These are phyloP conservation scores for Eretmocerus hayati DNA, from an alignment of 2,888 invertebrate species.

Conservation along the genomic window DNA sequence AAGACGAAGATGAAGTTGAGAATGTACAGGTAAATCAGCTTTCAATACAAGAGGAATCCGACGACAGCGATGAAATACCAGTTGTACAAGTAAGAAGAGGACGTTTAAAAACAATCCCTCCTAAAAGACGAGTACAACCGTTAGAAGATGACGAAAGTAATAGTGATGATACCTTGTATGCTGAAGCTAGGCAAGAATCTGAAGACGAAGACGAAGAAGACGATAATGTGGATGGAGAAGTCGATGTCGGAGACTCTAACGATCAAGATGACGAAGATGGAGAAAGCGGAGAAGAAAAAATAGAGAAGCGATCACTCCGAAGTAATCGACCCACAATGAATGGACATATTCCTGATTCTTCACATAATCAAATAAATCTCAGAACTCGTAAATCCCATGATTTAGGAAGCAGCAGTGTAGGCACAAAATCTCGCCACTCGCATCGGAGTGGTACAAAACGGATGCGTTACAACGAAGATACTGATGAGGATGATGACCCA, in stretches of 20 bases:
- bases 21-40: constrained; percentile 29
- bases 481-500: constrained; percentile 31
- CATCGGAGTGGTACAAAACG: constrained; percentile 31
- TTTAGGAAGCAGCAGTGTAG: constrained; percentile 10
- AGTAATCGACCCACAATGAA: constrained; percentile 7
- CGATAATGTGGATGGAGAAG: constrained; percentile 9
- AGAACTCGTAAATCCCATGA: constrained; percentile 11
- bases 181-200: constrained; percentile 24
- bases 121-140: background rate
- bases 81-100: background rate
- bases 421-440: constrained; percentile 3
- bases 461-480: constrained; percentile 41
- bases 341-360: background rate
- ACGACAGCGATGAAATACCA: background rate
- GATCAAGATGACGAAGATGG: constrained; percentile 21
- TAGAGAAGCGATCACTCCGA: no score
- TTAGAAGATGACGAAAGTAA: constrained; percentile 30
- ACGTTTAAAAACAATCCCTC: background rate
- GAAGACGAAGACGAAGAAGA: constrained; percentile 25
- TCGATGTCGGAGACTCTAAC: constrained; percentile 18
- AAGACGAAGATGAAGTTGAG: constrained; percentile 24
- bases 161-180: constrained; percentile 8
- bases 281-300: constrained; percentile 17
- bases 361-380: background rate
- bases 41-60: background rate